These are phyloP conservation scores for Passer domesticus DNA, from an alignment of 2,113 vertebrate genomes.

Conservation along the genomic window DNA sequence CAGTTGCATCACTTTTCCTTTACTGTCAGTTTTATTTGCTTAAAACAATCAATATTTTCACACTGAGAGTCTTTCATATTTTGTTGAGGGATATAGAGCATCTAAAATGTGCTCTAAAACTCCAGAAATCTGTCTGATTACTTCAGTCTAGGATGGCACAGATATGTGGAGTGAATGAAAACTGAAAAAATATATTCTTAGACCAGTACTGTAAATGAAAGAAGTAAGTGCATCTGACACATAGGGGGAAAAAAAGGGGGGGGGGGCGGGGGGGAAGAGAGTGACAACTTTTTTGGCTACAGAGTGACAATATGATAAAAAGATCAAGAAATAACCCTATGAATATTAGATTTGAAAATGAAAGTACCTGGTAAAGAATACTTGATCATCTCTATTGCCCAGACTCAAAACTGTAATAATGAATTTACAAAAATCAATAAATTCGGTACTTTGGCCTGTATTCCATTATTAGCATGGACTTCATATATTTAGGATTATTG, in stretches of 20 bases:
- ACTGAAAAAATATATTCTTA: not conserved
- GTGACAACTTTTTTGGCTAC: not conserved
- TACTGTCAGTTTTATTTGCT: not conserved
- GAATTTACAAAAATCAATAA: not conserved
- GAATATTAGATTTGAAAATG: not conserved
- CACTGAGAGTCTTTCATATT: not conserved
- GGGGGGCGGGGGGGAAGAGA: too few relatives aligned
- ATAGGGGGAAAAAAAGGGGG: accelerated
- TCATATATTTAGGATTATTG: not conserved
- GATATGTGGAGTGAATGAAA: not conserved
- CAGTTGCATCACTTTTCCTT: not conserved
- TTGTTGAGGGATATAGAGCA: not conserved
- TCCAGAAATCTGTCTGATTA: not conserved
- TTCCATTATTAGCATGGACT: not conserved
- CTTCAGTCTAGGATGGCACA: not conserved
- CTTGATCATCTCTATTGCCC: not conserved
- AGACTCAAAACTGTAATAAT: not conserved
- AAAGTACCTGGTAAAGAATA: not conserved
- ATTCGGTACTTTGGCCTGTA: not conserved
- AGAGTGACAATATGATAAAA: not conserved
- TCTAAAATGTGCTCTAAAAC: not conserved
- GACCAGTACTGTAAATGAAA: not conserved
- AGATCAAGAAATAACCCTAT: not conserved
- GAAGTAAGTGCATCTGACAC: not conserved
- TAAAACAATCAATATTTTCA: not conserved